A percentile compares a stretch with the other conserved stretches of the same genome.
These are phyloP conservation scores for Tympanoctomys barrerae DNA, from an alignment of 2,797 vertebrate genomes.

Conservation along the genomic window DNA sequence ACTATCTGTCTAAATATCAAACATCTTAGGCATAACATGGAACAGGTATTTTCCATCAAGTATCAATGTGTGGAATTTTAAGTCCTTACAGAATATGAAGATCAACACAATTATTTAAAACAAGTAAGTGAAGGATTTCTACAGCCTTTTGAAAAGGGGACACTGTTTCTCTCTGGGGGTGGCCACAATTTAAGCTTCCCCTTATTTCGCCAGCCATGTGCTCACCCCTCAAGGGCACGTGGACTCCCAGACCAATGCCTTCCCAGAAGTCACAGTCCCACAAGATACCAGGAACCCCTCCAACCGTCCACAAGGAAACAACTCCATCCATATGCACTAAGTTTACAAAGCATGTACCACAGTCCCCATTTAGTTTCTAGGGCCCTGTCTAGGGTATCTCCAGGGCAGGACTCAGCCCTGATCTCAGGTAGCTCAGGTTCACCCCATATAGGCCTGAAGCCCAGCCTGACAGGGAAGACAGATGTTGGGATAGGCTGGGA, in stretches of 20 bases:
- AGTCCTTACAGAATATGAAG: too few species aligned
- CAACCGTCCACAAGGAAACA: background rate
- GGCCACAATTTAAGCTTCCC: background rate
- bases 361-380: background rate
- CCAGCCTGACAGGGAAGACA: background rate
- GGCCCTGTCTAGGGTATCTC: too few species aligned
- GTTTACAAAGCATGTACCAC: too few species aligned
- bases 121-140: background rate
- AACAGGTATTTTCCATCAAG: too few species aligned
- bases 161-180: background rate
- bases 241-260: accelerated
- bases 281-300: background rate
- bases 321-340: accelerated
- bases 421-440: background rate
- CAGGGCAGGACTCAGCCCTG: too few species aligned
- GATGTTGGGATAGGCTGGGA: background rate
- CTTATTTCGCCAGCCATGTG: too few species aligned
- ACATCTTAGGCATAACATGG: too few species aligned
- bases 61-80: too few species aligned
- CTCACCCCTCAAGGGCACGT: background rate
- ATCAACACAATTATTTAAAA: background rate
- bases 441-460: background rate
- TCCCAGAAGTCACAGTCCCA: background rate
- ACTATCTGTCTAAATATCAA: too few species aligned
- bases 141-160: background rate